phyloP scores from a whole-genome alignment of 1,140 invertebrate species.

The Ooceraea biroi region DNA sequence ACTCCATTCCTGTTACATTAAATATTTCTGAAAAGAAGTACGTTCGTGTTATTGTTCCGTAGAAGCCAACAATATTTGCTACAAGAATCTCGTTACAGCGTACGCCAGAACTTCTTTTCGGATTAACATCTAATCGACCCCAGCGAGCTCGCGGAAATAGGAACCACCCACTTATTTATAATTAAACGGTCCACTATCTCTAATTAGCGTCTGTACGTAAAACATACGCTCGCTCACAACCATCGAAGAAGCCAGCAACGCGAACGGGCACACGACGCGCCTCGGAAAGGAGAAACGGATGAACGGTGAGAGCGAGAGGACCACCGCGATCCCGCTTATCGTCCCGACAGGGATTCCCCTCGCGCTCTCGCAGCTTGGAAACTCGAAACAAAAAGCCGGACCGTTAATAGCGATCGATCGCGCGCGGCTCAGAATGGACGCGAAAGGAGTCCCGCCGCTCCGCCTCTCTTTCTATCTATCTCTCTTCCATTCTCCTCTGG shows the following conservation, averaged over 20 bases:
- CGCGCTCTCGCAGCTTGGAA: not conserved
- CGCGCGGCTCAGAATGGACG: constrained; percentile 20
- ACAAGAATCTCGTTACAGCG: not conserved
- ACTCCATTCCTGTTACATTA: not conserved
- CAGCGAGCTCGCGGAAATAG: not conserved
- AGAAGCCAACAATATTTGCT: too few relatives aligned
- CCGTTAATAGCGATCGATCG: constrained; percentile 72
- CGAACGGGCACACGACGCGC: constrained; percentile 35
- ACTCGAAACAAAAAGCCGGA: constrained; percentile 63
- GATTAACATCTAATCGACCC: not conserved
- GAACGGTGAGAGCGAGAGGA: constrained; percentile 39
- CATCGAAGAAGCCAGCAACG: constrained; percentile 20
- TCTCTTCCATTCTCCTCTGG: constrained; percentile 55
- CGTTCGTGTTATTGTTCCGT: too few relatives aligned
- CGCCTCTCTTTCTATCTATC: constrained; percentile 38
- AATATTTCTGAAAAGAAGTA: not conserved
- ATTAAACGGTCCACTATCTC: constrained; percentile 6
- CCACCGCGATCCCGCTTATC: constrained; percentile 60
- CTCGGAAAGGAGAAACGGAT: constrained; percentile 28
- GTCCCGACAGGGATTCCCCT: constrained; percentile 15
- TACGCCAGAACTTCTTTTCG: not conserved
- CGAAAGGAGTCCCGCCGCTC: not conserved
- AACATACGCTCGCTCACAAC: not conserved
- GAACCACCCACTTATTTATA: not conserved
- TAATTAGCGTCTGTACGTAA: constrained; percentile 28